phyloP scores from a whole-genome alignment of 2,113 vertebrate species.

The Redunca redunca region DNA sequence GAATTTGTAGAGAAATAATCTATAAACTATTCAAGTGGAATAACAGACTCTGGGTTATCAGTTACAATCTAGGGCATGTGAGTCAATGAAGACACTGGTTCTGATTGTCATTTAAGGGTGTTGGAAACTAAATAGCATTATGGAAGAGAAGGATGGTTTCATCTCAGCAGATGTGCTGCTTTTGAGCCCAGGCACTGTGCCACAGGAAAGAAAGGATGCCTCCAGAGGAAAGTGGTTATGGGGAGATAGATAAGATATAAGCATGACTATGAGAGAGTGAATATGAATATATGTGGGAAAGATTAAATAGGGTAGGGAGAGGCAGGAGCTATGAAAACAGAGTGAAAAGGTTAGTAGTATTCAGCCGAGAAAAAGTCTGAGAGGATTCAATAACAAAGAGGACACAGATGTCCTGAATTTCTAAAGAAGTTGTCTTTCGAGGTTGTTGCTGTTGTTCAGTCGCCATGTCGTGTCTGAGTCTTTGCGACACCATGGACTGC shows the following conservation, averaged over 20 bases:
- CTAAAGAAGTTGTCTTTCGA: background rate
- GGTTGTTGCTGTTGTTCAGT: background rate
- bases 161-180: background rate
- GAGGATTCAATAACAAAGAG: background rate
- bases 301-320: background rate
- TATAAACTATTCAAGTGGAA: background rate
- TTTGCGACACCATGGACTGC: background rate
- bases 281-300: background rate
- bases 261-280: background rate
- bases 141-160: background rate
- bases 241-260: background rate
- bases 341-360: background rate
- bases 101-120: background rate
- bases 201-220: background rate
- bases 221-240: background rate
- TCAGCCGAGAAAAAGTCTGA: background rate
- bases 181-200: background rate
- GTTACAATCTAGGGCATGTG: background rate
- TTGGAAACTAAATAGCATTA: background rate
- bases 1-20: background rate
- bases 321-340: background rate
- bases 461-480: background rate
- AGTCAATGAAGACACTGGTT: background rate
- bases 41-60: background rate
- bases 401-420: background rate